Evolutionary conservation across 2,888 invertebrate genomes (phyloP), one percentile per base, ranked within the genome.

Genomic region (Acronicta alni): DNA sequence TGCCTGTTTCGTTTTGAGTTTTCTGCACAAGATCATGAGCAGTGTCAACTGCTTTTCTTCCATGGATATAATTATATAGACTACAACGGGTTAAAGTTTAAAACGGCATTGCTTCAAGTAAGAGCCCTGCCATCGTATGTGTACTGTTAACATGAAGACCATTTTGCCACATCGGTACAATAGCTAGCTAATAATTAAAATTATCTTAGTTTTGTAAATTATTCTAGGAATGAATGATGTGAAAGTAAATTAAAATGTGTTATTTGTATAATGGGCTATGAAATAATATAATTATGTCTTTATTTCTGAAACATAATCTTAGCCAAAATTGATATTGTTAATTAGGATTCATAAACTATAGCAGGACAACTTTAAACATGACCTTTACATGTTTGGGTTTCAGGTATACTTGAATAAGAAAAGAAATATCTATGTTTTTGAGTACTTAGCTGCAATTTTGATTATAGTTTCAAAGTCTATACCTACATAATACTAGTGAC

Each of bases 251-350:
- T 41, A 45, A 47, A 49, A 30, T 65, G 43, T 48, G n/a, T 51
- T 58, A 45, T 45, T 53, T 55, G 49, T 52, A 58, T 52, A 37
- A 38, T 41, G 39, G 75, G 75, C 73, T 75, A 75, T 75, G 76
- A 71, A 63, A 44, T 58, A 57, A 53, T 72, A 49, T 45, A 42
- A 42, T 41, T 39, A 46, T 48, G 46, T 47, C 32, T 57, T 53
- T 46, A 37, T 68, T 47, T 65, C 46, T 57, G 43, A 57, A 60
- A 41, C 48, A 56, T 56, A 68, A 54, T 56, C 54, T 77, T 76
- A 79, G 79, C 75, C 79, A 74, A 75, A 75, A 80, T 78, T 73
- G 57, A 74, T 82, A 80, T 79, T 80, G 67, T 57, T 39, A 18
- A 35, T 42, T 56, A 69, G 58, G 45, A 41, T 66, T 26, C 48